Evolutionary conservation across 2,888 invertebrate species (phyloP).

Genomic region (Chalcis sispes): DNA sequence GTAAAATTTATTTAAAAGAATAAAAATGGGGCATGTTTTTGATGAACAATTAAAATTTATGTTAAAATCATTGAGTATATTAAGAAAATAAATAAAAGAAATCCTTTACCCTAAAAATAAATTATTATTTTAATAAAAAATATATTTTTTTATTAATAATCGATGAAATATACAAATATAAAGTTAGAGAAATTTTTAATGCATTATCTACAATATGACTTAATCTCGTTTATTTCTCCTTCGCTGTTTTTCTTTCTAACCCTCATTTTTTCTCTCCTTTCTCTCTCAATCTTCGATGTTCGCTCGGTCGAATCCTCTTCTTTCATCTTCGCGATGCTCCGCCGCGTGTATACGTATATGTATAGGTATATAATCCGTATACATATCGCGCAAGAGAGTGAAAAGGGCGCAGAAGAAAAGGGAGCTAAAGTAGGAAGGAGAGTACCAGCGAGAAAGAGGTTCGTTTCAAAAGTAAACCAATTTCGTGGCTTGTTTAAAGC

Average conservation of each 20-base stretch:
- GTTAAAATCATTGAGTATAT: too few relatives aligned
- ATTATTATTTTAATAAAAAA: too few relatives aligned
- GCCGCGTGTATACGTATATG: conserved; percentile 13
- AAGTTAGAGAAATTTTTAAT: too few relatives aligned
- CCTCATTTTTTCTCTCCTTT: conserved; percentile 3
- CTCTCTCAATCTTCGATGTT: not conserved
- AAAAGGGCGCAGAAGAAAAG: conserved; percentile 1
- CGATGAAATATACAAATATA: too few relatives aligned
- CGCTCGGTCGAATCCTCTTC: not conserved
- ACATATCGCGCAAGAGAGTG: conserved; percentile 8
- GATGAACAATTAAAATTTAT: too few relatives aligned
- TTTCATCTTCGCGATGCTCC: conserved; percentile 9
- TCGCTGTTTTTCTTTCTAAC: conserved; percentile 11
- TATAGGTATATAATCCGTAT: too few relatives aligned
- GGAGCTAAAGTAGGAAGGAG: conserved; percentile 10
- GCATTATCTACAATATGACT: too few relatives aligned
- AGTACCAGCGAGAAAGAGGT: conserved; percentile 46
- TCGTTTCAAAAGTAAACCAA: conserved; percentile 74
- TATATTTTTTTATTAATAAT: too few relatives aligned
- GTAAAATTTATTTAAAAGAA: too few relatives aligned
- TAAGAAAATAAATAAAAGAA: too few relatives aligned
- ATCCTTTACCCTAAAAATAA: too few relatives aligned
- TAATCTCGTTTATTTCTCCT: not conserved
- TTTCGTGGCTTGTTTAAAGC: conserved; percentile 76
- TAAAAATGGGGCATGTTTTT: too few relatives aligned